Evolutionary conservation across 2,888 invertebrate species (phyloP), one percentile per base, ranked within the genome.

Genomic region (Cyclophora albipunctata): DNA sequence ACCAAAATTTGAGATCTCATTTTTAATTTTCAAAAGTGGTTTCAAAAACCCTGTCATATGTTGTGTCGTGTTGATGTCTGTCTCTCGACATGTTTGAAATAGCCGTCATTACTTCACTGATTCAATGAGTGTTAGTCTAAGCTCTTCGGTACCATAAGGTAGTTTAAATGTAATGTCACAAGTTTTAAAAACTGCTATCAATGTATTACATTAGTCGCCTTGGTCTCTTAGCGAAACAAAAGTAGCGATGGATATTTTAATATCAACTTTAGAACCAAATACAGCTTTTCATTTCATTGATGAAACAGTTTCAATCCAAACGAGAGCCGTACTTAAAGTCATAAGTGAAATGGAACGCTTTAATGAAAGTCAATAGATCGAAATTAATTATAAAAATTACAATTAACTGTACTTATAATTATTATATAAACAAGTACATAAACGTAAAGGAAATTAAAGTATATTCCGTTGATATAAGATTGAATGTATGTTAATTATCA

Each of bases 1-100:
- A 86, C 84, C 82, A 84, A 84, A 81, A 83, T 84, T 83, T 71
- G 56, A 78, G 86, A 88, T 87, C 87, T 86, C 83, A 84, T 82
- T 82, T 79, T 69, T 70, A 66, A 59, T 63, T 64, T 62, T 61
- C 61, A 53, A 64, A 63, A 58, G 20, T 20, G 20, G 20, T 20
- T 20, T 20, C 20, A 20, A 20, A 20, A 20, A 20, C 20, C 20
- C 20, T 20, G 20, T 20, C 20, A 20, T 20, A 20, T 20, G 20
- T 20, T 20, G 20, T 20, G 20, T 20, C 20, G 20, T 20, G 20
- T 20, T 20, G 20, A 3, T 34, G n/a, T 34, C 3, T 33, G 43
- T 7, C 51, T 42, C 47, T 56, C 53, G 45, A 53, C 49, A 49
- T 52, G 57, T 65, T 60, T 55, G 54, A 54, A 43, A 45, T 52